Evolutionary conservation across 2,113 vertebrate species (phyloP), one percentile per base, ranked within the genome.

Genomic region (Pavo muticus): DNA sequence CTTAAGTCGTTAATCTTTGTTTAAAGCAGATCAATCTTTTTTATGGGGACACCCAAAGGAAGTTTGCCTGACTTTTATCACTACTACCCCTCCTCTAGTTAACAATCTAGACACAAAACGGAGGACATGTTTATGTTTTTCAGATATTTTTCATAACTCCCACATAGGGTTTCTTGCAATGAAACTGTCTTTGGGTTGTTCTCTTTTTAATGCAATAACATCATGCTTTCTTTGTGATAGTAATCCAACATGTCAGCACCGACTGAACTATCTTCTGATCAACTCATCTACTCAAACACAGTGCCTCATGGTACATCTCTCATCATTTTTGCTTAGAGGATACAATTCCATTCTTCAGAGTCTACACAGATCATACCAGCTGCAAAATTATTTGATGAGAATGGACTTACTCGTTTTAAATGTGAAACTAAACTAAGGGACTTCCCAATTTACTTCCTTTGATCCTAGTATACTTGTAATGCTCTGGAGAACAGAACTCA

Each of bases 191-290:
- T 44, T 15, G 9, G 21, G 24, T 30, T 32, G 29, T 16, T 60
- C 67, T 54, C 14, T 54, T 29, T 29, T 54, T 54, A 54, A 68
- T 19, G 12, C 42, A 30, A 54, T 71, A 18, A 67, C 7, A 44
- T 18, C 61, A 56, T 10, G 30, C 23, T 63, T 18, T 15, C 0
- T 17, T 71, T 88, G 61, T 74, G 2, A 32, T 24, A 71, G 25
- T 2, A n/a, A 59, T 57, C 70, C 0, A 0, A 59, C 1, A 1
- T 11, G 67, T 82, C 16, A 30, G 40, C n/a, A 67, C 45, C 59
- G 59, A 25, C 29, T 4, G 3, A 77, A n/a, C 14, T 42, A 50
- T 18, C 68, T 80, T 84, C 42, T 45, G 32, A 79, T 13, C 25
- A 25, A 20, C 20, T 74, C 9, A 69, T 27, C 20, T 21, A 80